A percentile compares a stretch with the other conserved stretches of the same genome.
Conservation (phyloP, 2,888 invertebrate species). For the Microctonus brassicae region DNA sequence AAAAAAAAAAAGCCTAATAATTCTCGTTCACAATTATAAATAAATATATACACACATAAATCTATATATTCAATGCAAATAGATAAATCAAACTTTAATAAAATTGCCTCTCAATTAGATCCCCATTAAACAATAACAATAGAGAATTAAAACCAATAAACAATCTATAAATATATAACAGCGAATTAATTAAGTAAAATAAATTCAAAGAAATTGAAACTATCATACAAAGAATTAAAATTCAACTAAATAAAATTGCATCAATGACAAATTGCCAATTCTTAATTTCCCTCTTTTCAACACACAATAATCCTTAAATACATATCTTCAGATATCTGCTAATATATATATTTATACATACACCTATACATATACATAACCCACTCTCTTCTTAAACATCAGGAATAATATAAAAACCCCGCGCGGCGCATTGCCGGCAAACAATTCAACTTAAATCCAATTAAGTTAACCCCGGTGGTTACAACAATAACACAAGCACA, state of each 20-base stretch:
- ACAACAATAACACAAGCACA: conserved; percentile 61
- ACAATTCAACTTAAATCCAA: conserved; percentile 64
- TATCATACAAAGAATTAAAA: neutral
- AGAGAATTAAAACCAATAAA: neutral
- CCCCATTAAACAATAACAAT: too few relatives aligned
- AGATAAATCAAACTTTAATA: too few relatives aligned
- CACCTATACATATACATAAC: neutral
- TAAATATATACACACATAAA: too few relatives aligned
- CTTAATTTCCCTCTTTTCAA: neutral
- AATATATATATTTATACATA: neutral
- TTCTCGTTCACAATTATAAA: too few relatives aligned
- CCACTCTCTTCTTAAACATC: neutral
- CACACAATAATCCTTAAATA: neutral
- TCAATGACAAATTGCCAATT: neutral
- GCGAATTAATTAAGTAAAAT: neutral
- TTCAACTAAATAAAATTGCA: neutral
- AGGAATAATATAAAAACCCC: neutral
- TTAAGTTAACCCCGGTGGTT: conserved; percentile 62
- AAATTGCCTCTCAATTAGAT: too few relatives aligned
- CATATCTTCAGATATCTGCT: neutral
- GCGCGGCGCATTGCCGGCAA: neutral
- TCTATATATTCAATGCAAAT: too few relatives aligned
- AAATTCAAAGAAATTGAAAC: neutral
- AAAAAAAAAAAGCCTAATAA: too few relatives aligned
- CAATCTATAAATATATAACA: too few relatives aligned